These are phyloP conservation scores for Orius insidiosus DNA, from an alignment of 1,140 invertebrate genomes.

Conservation along the genomic window DNA sequence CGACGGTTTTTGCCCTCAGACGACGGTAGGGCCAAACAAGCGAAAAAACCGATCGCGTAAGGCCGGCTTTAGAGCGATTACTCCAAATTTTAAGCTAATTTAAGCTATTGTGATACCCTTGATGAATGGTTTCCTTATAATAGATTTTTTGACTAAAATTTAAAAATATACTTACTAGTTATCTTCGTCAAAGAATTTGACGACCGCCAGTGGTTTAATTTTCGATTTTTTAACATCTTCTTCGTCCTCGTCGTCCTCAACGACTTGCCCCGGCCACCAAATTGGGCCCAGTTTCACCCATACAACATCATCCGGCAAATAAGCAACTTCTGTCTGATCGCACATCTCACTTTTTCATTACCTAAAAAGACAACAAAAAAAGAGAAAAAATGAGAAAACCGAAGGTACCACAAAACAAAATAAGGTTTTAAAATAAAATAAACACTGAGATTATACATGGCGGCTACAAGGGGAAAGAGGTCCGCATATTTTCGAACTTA, in stretches of 20 bases:
- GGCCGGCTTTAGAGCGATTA: too few species aligned
- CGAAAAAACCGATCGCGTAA: too few species aligned
- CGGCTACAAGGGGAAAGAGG: too few species aligned
- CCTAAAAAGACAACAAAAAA: neutral
- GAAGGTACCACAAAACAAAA: neutral
- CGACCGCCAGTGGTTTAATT: slow-evolving; percentile 51
- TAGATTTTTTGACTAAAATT: too few species aligned
- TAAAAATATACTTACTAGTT: slow-evolving; percentile 56
- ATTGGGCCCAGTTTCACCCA: slow-evolving; percentile 64
- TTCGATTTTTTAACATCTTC: slow-evolving; percentile 40
- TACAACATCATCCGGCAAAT: slow-evolving; percentile 53
- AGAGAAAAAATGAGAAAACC: neutral
- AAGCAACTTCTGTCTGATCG: slow-evolving; percentile 40
- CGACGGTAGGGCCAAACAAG: too few species aligned
- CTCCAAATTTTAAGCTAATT: too few species aligned
- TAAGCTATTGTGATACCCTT: too few species aligned
- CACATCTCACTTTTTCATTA: slow-evolving; percentile 26
- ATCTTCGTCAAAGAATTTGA: slow-evolving; percentile 68
- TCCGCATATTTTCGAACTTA: too few species aligned
- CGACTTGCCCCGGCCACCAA: slow-evolving; percentile 60
- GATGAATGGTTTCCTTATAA: too few species aligned
- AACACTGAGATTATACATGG: too few species aligned
- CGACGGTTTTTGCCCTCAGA: too few species aligned
- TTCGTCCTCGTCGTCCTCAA: slow-evolving; percentile 37
- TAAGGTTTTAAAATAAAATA: too few species aligned